These are phyloP conservation scores for Bugulina stolonifera DNA, from an alignment of 2,888 invertebrate species.

Conservation along the genomic window DNA sequence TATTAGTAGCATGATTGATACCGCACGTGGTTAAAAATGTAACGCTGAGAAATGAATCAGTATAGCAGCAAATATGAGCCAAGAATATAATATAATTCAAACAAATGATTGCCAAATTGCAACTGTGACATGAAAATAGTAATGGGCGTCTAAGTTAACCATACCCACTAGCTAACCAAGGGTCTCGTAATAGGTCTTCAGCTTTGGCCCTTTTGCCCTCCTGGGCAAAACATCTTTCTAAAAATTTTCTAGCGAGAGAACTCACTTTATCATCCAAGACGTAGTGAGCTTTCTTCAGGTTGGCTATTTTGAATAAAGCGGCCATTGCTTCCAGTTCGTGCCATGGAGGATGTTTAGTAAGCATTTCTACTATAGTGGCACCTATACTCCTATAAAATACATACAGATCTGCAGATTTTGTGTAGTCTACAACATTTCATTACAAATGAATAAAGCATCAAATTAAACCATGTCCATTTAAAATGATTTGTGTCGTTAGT, in stretches of 20 bases:
- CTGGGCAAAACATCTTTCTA: conserved; percentile 40
- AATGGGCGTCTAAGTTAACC: background rate
- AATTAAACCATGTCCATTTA: no score
- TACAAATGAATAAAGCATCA: no score
- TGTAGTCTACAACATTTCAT: no score
- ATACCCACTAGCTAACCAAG: conserved; percentile 20
- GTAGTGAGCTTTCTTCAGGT: conserved; percentile 38
- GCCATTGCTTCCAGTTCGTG: conserved; percentile 51
- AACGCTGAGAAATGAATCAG: no score
- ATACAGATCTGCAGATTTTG: no score
- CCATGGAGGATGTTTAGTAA: conserved; percentile 52
- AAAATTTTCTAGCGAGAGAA: conserved; percentile 37
- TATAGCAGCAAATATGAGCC: no score
- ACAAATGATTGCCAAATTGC: background rate
- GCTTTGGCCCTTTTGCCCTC: conserved; percentile 41
- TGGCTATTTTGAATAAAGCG: conserved; percentile 53
- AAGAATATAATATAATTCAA: no score
- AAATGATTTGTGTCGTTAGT: no score
- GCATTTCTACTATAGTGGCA: conserved; percentile 54
- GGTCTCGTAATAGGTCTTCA: conserved; percentile 39
- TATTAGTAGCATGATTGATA: no score
- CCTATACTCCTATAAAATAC: conserved; percentile 50
- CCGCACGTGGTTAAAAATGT: no score
- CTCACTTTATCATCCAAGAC: conserved; percentile 6
- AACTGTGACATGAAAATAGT: no score